These are phyloP conservation scores for Poecile atricapillus DNA, from an alignment of 2,113 vertebrate genomes.

Conservation along the genomic window DNA sequence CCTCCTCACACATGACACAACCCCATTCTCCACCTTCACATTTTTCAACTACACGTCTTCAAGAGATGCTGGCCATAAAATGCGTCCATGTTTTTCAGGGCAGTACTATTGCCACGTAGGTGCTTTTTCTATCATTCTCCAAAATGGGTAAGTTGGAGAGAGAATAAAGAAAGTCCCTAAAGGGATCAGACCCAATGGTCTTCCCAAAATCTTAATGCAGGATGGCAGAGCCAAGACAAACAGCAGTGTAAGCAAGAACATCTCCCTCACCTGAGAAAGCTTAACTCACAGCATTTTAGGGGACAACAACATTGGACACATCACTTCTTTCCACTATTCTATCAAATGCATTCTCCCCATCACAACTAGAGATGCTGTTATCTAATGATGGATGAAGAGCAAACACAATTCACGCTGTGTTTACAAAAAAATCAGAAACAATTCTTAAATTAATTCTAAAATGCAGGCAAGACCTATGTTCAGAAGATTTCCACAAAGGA, in stretches of 20 bases:
- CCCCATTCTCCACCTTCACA: background rate
- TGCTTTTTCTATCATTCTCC: background rate
- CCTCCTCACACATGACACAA: background rate
- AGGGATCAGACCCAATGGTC: background rate
- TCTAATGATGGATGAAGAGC: background rate
- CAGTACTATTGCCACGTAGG: accelerated
- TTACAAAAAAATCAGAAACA: background rate
- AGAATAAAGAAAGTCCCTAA: background rate
- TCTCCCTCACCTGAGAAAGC: background rate
- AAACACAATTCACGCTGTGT: accelerated
- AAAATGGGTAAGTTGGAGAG: background rate
- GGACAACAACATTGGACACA: background rate
- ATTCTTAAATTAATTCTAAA: background rate
- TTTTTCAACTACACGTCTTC: background rate
- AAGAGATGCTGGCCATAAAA: background rate
- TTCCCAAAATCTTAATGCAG: background rate
- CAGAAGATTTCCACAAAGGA: background rate
- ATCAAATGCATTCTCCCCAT: background rate
- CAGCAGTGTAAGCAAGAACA: background rate
- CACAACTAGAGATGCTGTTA: background rate
- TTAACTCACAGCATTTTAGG: background rate
- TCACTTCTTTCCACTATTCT: background rate
- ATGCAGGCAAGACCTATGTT: background rate
- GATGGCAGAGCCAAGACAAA: background rate
- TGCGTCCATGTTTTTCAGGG: background rate